A percentile compares a stretch with the other conserved stretches of the same genome.
Evolutionary conservation across 2,113 vertebrate species (phyloP).

Genomic region (Gymnorhina tibicen): DNA sequence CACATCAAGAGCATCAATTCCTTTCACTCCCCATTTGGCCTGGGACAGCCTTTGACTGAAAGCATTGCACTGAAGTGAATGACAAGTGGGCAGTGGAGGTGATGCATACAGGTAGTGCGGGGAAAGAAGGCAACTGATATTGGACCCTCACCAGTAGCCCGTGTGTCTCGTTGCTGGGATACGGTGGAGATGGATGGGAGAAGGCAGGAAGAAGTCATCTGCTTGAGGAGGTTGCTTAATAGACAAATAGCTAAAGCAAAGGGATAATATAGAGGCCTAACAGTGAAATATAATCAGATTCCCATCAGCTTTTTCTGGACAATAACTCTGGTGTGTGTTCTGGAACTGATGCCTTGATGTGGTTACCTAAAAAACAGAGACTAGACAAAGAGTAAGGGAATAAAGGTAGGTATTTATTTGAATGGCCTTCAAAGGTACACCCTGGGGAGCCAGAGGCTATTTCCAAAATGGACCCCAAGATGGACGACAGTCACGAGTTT

Average conservation of each 20-base stretch:
- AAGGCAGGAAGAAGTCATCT: not conserved
- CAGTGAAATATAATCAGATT: conserved; percentile 3
- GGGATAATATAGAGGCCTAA: not conserved
- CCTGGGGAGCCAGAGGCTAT: no score
- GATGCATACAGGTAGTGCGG: not conserved
- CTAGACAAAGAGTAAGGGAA: no score
- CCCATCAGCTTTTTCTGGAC: not conserved
- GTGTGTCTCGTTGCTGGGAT: not conserved
- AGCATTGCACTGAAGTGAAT: not conserved
- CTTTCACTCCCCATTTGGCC: not conserved
- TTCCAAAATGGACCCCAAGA: no score
- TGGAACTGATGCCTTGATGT: no score
- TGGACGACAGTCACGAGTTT: no score
- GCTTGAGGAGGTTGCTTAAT: not conserved
- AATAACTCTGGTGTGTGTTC: not conserved
- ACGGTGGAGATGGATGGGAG: not conserved
- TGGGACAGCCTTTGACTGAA: not conserved
- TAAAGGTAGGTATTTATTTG: no score
- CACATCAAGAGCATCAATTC: not conserved
- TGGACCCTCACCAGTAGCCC: not conserved
- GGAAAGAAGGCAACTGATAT: not conserved
- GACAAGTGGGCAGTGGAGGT: not conserved
- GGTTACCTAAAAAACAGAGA: no score
- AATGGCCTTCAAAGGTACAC: no score
- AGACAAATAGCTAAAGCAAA: conserved; percentile 15